phyloP scores from a whole-genome alignment of 2,113 vertebrate genomes.

The Cacatua alba region DNA sequence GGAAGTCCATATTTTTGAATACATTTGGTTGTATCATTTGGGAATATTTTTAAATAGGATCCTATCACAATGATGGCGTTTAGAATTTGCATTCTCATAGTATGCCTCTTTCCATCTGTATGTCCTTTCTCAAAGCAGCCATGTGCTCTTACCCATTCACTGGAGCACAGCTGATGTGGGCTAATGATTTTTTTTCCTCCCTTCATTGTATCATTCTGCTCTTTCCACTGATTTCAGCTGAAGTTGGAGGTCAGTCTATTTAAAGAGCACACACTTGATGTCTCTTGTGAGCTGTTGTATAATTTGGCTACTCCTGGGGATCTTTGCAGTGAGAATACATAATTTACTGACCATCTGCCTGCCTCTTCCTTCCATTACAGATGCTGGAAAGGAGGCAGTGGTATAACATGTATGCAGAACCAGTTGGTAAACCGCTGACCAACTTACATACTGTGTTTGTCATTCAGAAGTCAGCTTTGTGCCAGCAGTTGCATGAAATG shows the following conservation, averaged over 20 bases:
- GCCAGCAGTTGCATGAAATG: not conserved
- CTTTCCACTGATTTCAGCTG: constrained; percentile 64
- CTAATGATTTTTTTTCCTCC: constrained; percentile 15
- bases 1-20: not conserved
- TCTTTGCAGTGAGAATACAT: not conserved
- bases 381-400: not conserved
- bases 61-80: not conserved
- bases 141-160: constrained; percentile 11
- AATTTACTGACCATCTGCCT: constrained; percentile 34
- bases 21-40: constrained; percentile 3
- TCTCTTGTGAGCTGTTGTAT: constrained; percentile 26
- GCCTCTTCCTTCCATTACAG: not conserved
- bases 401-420: not conserved
- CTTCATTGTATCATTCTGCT: constrained; percentile 1
- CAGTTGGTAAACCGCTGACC: not conserved
- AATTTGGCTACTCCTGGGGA: constrained; percentile 32
- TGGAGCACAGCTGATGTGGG: constrained; percentile 40
- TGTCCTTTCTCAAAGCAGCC: constrained; percentile 24
- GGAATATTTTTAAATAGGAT: constrained; percentile 11
- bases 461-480: not conserved
- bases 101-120: not conserved
- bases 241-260: constrained; percentile 58
- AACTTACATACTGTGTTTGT: not conserved
- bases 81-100: constrained; percentile 19
- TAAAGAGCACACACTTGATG: constrained; percentile 24